Percentiles rank a stretch among this genome's conserved stretches.
Evolutionary conservation across 2,888 invertebrate genomes (phyloP).

Genomic region (Glomeris marginata): DNA sequence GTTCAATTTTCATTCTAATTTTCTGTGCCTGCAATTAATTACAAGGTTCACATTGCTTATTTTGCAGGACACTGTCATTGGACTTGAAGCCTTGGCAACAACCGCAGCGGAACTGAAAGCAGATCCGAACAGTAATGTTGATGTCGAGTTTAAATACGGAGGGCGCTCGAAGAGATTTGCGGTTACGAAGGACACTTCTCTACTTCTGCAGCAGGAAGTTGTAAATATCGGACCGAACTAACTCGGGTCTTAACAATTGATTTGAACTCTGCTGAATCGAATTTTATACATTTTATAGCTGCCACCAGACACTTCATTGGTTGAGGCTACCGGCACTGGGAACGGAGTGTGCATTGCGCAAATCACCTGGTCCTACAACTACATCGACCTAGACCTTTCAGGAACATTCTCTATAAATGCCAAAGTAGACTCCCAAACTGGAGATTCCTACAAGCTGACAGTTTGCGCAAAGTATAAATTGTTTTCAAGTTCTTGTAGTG

Average conservation of each 20-base stretch:
- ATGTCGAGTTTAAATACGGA: slow-evolving; percentile 14
- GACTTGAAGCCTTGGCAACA: slow-evolving; percentile 29
- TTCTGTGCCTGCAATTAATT: not conserved
- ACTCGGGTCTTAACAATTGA: not conserved
- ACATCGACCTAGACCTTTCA: slow-evolving; percentile 11
- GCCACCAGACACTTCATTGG: slow-evolving; percentile 14
- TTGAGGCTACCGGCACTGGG: slow-evolving; percentile 17
- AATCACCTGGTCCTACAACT: slow-evolving; percentile 19
- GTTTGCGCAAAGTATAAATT: slow-evolving; percentile 17
- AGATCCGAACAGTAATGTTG: slow-evolving; percentile 15
- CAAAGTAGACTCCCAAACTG: slow-evolving; percentile 14
- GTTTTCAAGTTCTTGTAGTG: not conserved
- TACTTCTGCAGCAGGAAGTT: slow-evolving; percentile 27
- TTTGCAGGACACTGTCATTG: slow-evolving; percentile 30
- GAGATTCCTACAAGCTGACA: slow-evolving; percentile 17
- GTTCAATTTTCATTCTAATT: no score
- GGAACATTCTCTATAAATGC: slow-evolving; percentile 17
- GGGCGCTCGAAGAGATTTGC: slow-evolving; percentile 14
- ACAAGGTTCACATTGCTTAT: not conserved
- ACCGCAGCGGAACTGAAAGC: slow-evolving; percentile 23
- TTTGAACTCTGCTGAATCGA: not conserved
- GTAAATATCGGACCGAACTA: not conserved
- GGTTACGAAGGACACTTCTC: slow-evolving; percentile 24
- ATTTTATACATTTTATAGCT: slow-evolving; percentile 14
- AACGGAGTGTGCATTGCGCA: slow-evolving; percentile 19